A percentile compares a stretch with the other conserved stretches of the same genome.
These are phyloP conservation scores for Streptopelia turtur DNA, from an alignment of 2,797 vertebrate species.

Conservation along the genomic window DNA sequence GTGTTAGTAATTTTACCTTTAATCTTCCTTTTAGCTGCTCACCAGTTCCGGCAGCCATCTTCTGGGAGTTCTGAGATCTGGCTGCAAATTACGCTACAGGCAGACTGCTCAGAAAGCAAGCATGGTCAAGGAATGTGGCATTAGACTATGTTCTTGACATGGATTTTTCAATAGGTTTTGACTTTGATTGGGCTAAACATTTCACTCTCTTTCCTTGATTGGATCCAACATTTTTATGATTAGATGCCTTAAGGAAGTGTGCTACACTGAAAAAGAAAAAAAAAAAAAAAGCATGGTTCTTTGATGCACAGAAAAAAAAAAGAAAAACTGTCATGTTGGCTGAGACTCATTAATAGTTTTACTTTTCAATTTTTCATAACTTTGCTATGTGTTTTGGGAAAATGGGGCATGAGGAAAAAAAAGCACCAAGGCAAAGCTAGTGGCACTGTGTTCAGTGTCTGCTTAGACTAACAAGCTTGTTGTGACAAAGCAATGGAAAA, in stretches of 20 bases:
- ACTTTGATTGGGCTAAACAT: background rate
- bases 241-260: constrained; percentile 17
- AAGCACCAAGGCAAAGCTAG: background rate
- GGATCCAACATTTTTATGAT: background rate
- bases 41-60: background rate
- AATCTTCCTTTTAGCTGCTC: constrained; percentile 27
- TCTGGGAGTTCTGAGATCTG: constrained; percentile 22
- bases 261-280: background rate
- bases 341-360: background rate
- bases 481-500: background rate
- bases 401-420: background rate
- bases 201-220: background rate
- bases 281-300: background rate
- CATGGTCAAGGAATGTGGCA: background rate
- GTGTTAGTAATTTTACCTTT: background rate
- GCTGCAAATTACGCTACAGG: background rate
- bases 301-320: constrained; percentile 1
- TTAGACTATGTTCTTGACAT: background rate
- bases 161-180: background rate
- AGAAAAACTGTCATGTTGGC: background rate
- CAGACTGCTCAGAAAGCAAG: background rate
- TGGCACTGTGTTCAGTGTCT: background rate
- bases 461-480: background rate
- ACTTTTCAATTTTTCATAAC: constrained; percentile 37
- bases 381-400: background rate